Percentiles rank a stretch among this genome's conserved stretches.
Conservation (phyloP, 2,797 vertebrate genomes). For the Hoplostethus atlanticus region DNA sequence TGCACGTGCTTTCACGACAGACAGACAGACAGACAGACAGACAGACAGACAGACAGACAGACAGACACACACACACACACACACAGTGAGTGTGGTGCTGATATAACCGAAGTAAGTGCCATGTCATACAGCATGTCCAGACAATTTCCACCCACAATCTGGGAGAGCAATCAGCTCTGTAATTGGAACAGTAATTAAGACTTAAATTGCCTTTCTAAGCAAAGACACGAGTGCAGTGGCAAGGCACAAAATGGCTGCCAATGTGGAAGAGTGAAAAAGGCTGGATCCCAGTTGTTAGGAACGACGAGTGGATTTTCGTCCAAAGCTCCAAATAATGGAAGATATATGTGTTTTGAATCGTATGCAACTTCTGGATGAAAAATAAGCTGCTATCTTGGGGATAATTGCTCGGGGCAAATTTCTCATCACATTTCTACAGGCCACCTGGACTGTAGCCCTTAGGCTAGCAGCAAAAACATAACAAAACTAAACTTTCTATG, state of each 20-base stretch:
- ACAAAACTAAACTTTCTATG: not conserved
- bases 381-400: no score
- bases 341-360: no score
- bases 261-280: no score
- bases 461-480: not conserved
- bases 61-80: not conserved
- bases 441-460: not conserved
- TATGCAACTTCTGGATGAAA: no score
- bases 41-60: no score
- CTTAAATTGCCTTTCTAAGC: conserved; percentile 4
- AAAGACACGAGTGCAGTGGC: not conserved
- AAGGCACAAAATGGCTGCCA: not conserved
- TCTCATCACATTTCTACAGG: not conserved
- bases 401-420: not conserved
- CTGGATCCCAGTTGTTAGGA: not conserved
- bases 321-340: no score
- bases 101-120: conserved; percentile 9
- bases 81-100: conserved; percentile 1
- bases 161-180: conserved; percentile 26
- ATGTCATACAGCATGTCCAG: conserved; percentile 22
- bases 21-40: not conserved
- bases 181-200: conserved; percentile 18
- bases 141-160: conserved; percentile 18
- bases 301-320: not conserved
- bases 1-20: no score